These are phyloP conservation scores for Caenorhabditis remanei DNA, from an alignment of 1,140 invertebrate species.

Conservation along the genomic window DNA sequence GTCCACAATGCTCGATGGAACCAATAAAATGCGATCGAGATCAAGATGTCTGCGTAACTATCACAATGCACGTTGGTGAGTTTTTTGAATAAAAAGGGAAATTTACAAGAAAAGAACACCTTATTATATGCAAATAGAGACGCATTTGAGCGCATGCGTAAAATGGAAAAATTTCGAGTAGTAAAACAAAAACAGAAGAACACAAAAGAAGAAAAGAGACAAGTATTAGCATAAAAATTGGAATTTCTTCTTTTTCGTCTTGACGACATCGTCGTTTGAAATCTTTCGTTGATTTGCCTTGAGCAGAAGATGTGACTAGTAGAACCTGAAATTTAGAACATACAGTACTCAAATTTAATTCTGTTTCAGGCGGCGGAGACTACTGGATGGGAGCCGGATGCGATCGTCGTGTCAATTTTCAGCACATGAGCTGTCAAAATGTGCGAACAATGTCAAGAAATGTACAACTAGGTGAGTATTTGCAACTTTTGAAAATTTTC, in stretches of 20 bases:
- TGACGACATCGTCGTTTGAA: background rate
- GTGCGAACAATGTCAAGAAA: slow-evolving; percentile 63
- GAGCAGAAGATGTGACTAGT: background rate
- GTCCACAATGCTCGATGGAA: slow-evolving; percentile 66
- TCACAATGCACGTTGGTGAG: slow-evolving; percentile 67
- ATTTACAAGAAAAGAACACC: background rate
- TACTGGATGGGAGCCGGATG: slow-evolving; percentile 66
- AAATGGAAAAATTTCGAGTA: slow-evolving; percentile 18
- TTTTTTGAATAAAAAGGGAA: background rate
- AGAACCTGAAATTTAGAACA: slow-evolving; percentile 15
- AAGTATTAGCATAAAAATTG: slow-evolving; percentile 53
- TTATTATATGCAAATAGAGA: slow-evolving; percentile 42
- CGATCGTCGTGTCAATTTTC: slow-evolving; percentile 64
- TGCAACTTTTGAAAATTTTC: background rate
- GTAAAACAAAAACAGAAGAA: slow-evolving; percentile 25
- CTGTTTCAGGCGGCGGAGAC: slow-evolving; percentile 61
- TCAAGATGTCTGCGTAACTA: slow-evolving; percentile 66
- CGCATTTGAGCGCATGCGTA: background rate
- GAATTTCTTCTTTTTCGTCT: slow-evolving; percentile 22
- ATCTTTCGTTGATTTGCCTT: background rate
- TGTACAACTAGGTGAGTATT: slow-evolving; percentile 60
- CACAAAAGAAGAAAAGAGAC: background rate
- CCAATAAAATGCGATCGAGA: slow-evolving; percentile 66
- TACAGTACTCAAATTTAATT: background rate
- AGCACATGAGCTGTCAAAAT: slow-evolving; percentile 63